These are phyloP conservation scores for Microplitis manilae DNA, from an alignment of 2,888 invertebrate species.

Conservation along the genomic window DNA sequence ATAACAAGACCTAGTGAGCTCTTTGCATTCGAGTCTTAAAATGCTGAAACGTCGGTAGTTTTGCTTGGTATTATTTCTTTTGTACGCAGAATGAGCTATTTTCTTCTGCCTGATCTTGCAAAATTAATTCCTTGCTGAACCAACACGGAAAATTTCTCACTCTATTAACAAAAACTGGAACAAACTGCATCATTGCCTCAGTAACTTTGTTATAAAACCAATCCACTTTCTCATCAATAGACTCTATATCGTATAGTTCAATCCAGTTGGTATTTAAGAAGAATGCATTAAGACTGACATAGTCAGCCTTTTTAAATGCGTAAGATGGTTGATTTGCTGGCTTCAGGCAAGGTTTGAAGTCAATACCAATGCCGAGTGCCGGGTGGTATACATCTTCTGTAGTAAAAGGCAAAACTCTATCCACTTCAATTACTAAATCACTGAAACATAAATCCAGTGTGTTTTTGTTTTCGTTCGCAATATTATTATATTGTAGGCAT, in stretches of 20 bases:
- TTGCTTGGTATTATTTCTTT: background rate
- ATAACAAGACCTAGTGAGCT: background rate
- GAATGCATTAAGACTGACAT: background rate
- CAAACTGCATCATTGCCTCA: background rate
- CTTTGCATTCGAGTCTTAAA: background rate
- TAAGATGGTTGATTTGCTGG: background rate
- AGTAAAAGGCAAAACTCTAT: background rate
- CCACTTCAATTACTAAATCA: background rate
- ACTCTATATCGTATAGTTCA: background rate
- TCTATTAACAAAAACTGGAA: background rate
- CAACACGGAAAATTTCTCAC: background rate
- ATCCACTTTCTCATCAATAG: background rate
- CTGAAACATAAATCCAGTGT: background rate
- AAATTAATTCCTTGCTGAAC: conserved; percentile 1
- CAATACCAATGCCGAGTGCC: background rate
- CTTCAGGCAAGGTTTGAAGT: background rate
- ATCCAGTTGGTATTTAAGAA: conserved; percentile 1
- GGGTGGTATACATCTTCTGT: background rate
- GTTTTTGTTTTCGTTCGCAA: background rate
- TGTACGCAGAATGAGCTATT: background rate
- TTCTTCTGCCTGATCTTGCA: background rate
- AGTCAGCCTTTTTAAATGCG: background rate
- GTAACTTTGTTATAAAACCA: conserved; percentile 11
- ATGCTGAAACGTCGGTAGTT: background rate
- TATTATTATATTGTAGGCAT: background rate